Evolutionary conservation across 2,113 vertebrate species (phyloP).

Genomic region (Jacana jacana): DNA sequence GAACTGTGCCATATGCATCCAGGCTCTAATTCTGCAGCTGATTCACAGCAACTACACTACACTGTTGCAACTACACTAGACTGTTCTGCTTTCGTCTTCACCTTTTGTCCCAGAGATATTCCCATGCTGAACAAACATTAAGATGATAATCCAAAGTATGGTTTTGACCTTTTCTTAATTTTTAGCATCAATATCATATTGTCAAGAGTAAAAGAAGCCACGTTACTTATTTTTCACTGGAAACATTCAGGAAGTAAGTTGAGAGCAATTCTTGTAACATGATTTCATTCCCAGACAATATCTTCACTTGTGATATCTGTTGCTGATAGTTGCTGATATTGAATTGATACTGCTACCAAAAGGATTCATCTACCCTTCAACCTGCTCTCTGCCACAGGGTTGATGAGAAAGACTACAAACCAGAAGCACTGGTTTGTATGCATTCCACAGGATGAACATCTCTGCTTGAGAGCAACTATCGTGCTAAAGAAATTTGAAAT

Average conservation of each 20-base stretch:
- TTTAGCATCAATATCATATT: neutral
- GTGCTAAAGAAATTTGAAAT: neutral
- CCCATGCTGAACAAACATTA: neutral
- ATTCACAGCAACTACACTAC: neutral
- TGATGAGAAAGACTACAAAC: neutral
- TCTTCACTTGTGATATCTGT: neutral
- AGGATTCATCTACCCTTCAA: neutral
- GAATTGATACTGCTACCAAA: neutral
- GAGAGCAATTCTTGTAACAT: accelerated
- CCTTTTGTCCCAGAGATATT: neutral
- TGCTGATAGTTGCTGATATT: neutral
- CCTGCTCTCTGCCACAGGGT: neutral
- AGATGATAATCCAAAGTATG: neutral
- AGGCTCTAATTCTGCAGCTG: neutral
- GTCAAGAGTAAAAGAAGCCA: neutral
- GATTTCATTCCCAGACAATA: neutral
- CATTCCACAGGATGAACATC: neutral
- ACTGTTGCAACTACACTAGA: neutral
- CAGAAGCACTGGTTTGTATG: neutral
- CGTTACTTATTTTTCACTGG: neutral
- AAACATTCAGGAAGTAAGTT: neutral
- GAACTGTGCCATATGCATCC: neutral
- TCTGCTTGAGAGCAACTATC: neutral
- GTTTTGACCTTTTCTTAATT: neutral
- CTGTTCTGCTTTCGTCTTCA: neutral